Percentiles rank a stretch among this genome's conserved stretches.
Evolutionary conservation across 1,140 invertebrate species (phyloP).

Genomic region (Drosophila watanabei): DNA sequence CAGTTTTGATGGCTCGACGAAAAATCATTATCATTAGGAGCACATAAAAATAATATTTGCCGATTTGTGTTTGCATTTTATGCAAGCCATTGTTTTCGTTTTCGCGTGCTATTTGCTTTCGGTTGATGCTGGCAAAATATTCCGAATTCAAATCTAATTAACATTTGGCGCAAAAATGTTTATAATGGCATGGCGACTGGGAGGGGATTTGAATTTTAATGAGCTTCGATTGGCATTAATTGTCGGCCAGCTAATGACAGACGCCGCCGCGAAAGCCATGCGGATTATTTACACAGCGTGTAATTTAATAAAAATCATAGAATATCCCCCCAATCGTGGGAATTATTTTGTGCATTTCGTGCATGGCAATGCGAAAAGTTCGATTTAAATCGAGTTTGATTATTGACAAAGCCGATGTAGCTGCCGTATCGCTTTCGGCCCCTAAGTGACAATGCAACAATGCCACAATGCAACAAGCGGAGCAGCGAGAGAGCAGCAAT

Average conservation of each 20-base stretch:
- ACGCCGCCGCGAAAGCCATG: slow-evolving; percentile 5
- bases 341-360: slow-evolving; percentile 26
- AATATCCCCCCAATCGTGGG: neutral
- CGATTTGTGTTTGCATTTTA: slow-evolving; percentile 70
- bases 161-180: slow-evolving; percentile 64
- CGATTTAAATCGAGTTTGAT: slow-evolving; percentile 47
- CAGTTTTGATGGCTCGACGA: slow-evolving; percentile 25
- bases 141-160: slow-evolving; percentile 79
- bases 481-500: slow-evolving; percentile 69
- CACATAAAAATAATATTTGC: slow-evolving; percentile 74
- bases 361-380: slow-evolving; percentile 17
- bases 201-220: slow-evolving; percentile 72
- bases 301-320: slow-evolving; percentile 47
- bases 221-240: slow-evolving; percentile 74
- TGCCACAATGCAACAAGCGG: slow-evolving; percentile 80
- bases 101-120: slow-evolving; percentile 51
- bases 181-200: slow-evolving; percentile 35
- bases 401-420: slow-evolving; percentile 58
- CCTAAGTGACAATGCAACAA: slow-evolving; percentile 77
- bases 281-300: slow-evolving; percentile 40
- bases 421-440: slow-evolving; percentile 63
- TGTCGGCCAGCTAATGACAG: slow-evolving; percentile 56
- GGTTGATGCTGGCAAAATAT: slow-evolving; percentile 39
- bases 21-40: slow-evolving; percentile 76
- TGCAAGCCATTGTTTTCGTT: slow-evolving; percentile 43